Evolutionary conservation across 37 sponge, comb jelly and placozoan genomes (phyloP).

Genomic region (Haliclona indistincta): DNA sequence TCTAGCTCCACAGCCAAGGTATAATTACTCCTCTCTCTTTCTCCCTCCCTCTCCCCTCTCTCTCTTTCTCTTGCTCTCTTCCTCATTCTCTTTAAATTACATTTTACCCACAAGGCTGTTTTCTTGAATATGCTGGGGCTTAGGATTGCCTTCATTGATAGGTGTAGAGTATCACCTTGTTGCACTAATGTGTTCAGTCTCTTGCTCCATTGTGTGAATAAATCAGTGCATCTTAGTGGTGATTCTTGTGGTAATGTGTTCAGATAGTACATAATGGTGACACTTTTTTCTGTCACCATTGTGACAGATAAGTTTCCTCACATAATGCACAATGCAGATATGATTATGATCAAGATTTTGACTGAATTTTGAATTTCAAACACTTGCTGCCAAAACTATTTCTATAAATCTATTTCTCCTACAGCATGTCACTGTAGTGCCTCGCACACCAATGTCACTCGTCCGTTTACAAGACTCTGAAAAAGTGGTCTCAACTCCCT

Average conservation of each 20-base stretch:
- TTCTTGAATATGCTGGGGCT: not conserved
- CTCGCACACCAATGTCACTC: slow-evolving; percentile 76
- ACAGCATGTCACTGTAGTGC: slow-evolving; percentile 13
- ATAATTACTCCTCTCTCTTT: not conserved
- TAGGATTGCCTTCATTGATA: not conserved
- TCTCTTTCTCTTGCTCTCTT: not conserved
- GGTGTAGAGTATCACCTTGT: too few relatives aligned
- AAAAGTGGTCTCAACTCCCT: slow-evolving; percentile 37
- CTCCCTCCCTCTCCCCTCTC: not conserved
- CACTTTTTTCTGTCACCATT: too few relatives aligned
- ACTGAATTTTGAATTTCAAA: too few relatives aligned
- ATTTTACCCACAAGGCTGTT: not conserved
- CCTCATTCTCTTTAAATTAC: not conserved
- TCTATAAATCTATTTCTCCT: not conserved
- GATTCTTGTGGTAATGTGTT: too few relatives aligned
- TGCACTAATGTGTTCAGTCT: too few relatives aligned
- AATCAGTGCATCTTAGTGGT: too few relatives aligned
- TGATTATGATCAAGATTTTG: too few relatives aligned
- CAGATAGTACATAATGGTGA: too few relatives aligned
- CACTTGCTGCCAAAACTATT: too few relatives aligned
- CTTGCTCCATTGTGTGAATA: too few relatives aligned
- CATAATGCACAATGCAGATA: too few relatives aligned
- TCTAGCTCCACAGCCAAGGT: not conserved
- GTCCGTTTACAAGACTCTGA: slow-evolving; percentile 66
- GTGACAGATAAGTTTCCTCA: too few relatives aligned